phyloP scores from a whole-genome alignment of 2,113 vertebrate species.

The Oncorhynchus nerka region DNA sequence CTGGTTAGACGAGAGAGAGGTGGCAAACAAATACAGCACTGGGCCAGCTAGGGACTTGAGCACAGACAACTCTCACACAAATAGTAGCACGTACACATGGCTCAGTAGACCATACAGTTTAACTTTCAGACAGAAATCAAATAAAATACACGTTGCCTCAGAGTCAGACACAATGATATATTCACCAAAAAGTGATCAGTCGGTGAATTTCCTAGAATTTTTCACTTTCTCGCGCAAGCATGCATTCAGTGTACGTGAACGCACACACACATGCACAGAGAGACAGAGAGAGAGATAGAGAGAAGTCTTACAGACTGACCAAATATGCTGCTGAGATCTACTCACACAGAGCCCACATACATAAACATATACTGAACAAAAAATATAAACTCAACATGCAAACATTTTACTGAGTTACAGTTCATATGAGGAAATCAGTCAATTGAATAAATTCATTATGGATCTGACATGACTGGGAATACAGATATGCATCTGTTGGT shows the following conservation, averaged over 20 bases:
- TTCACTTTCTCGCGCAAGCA: too few relatives aligned
- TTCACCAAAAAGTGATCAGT: too few relatives aligned
- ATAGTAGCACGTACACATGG: not conserved
- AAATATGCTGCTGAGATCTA: not conserved
- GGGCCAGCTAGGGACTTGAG: not conserved
- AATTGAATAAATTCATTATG: too few relatives aligned
- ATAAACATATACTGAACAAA: too few relatives aligned
- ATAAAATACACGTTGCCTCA: not conserved
- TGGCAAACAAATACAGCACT: not conserved
- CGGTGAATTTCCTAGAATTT: too few relatives aligned
- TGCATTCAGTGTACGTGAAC: too few relatives aligned
- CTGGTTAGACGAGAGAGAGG: conserved; percentile 45
- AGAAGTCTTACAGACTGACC: not conserved
- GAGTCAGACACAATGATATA: too few relatives aligned
- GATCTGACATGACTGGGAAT: too few relatives aligned
- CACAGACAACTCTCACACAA: not conserved
- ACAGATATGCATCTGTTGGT: too few relatives aligned
- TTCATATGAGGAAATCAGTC: too few relatives aligned
- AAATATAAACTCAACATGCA: too few relatives aligned
- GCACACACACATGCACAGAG: not conserved
- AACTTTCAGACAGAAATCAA: not conserved
- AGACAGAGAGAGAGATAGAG: not conserved
- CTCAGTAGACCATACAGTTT: not conserved
- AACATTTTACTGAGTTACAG: too few relatives aligned
- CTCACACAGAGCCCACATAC: not conserved